Percentiles rank a stretch among this genome's conserved stretches.
phyloP scores from a whole-genome alignment of 1,140 invertebrate species.

The Euglossa dilemma region DNA sequence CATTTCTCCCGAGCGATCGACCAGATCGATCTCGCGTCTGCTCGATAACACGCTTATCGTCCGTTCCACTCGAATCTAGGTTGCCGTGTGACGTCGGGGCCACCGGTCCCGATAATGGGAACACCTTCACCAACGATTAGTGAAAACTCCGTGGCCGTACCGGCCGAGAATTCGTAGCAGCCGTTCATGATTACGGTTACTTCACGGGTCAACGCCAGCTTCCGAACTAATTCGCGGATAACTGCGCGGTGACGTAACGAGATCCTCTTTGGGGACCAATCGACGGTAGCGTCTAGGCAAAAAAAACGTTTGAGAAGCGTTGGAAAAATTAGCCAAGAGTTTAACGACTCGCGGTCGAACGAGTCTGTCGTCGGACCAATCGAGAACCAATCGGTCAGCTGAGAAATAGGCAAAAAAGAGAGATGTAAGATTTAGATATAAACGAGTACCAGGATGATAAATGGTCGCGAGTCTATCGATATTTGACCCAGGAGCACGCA shows the following conservation, averaged over 20 bases:
- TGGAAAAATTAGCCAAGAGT: too few species aligned
- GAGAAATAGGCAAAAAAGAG: too few species aligned
- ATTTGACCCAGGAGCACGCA: too few species aligned
- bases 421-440: too few species aligned
- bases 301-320: too few species aligned
- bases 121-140: slow-evolving; percentile 62
- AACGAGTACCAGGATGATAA: too few species aligned
- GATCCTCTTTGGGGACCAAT: too few species aligned
- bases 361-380: too few species aligned
- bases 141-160: slow-evolving; percentile 44
- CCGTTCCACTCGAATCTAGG: slow-evolving; percentile 23
- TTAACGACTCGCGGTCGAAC: too few species aligned
- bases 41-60: slow-evolving; percentile 13
- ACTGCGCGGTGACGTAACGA: not conserved
- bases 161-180: slow-evolving; percentile 21
- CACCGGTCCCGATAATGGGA: slow-evolving; percentile 42
- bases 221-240: not conserved
- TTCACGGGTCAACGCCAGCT: not conserved
- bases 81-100: not conserved
- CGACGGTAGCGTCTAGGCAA: too few species aligned
- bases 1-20: not conserved
- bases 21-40: not conserved
- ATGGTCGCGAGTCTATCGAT: too few species aligned
- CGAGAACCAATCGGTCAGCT: too few species aligned
- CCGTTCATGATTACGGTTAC: not conserved